These are phyloP conservation scores for Phrynocephalus forsythii DNA, from an alignment of 2,797 vertebrate species.

Conservation along the genomic window DNA sequence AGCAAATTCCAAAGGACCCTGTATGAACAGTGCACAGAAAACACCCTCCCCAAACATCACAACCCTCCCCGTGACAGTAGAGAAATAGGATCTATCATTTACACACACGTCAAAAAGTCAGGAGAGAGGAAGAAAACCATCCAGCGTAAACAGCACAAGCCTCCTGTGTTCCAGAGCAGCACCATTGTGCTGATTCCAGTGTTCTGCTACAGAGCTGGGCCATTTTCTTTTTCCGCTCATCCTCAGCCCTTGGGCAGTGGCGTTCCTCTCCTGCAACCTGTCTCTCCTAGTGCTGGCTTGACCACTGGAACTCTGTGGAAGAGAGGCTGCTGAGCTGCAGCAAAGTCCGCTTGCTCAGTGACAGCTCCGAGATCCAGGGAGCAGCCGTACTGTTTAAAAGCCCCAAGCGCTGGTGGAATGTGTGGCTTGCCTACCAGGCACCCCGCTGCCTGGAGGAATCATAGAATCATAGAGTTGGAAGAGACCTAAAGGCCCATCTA, in stretches of 20 bases:
- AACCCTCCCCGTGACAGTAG: background rate
- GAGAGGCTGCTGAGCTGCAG: too few relatives aligned
- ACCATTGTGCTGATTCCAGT: background rate
- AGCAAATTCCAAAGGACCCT: conserved; percentile 21
- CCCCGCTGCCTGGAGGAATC: background rate
- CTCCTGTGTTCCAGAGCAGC: background rate
- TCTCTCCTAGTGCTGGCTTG: too few relatives aligned
- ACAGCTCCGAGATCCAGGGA: background rate
- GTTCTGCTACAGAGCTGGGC: background rate
- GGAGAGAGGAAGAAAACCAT: background rate
- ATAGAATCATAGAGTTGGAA: too few relatives aligned
- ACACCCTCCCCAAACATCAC: background rate
- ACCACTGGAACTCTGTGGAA: too few relatives aligned
- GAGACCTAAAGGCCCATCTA: too few relatives aligned
- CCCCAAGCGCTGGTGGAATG: background rate
- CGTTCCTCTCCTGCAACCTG: too few relatives aligned
- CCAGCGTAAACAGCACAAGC: background rate
- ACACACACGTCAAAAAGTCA: conserved; percentile 17
- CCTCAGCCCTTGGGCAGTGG: background rate
- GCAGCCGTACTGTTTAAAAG: background rate
- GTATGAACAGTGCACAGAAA: conserved; percentile 23
- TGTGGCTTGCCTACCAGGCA: background rate
- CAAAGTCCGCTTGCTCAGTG: too few relatives aligned
- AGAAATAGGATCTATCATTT: conserved; percentile 23
- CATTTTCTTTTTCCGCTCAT: background rate